Evolutionary conservation across 1,140 invertebrate genomes (phyloP), one percentile per base, ranked within the genome.

Genomic region (Philotrypesis tridentata): DNA sequence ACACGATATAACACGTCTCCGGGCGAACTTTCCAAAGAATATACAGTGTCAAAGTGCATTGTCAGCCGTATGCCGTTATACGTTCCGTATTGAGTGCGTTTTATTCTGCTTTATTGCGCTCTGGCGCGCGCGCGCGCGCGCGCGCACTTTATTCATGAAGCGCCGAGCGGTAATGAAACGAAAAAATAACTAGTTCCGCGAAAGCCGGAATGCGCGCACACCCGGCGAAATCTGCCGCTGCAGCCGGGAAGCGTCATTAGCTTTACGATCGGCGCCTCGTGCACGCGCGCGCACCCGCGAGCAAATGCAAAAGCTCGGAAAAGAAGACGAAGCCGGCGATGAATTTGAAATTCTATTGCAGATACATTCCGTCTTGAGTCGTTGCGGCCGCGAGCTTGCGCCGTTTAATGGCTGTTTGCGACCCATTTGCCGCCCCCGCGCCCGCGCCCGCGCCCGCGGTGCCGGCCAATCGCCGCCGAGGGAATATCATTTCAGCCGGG

Each of bases 311-410:
- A 88, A 84, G 86, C 79, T 73, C 40, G 80, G 85, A 85, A 74
- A 87, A 84, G 43, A 31, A 25, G 27, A 80, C 17, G 70, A 48
- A 72, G 67, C 80, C 85, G 84, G 85, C 87, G 85, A 89, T 90
- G 89, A 89, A 90, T 89, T 89, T 88, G 81, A 85, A 88, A 90
- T 90, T 90, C 87, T 86, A 89, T 86, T 88, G 84, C 85, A 72
- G 82, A 86, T 84, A 82, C 83, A 87, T 87, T 86, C 85, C 82
- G 84, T 55, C 48, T 55, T 55, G 21, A 55, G 48, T 55, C 48
- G 48, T 55, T 55, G 48, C 12, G 6, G 48, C 48, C 21, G n/a
- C n/a, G 71, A 76, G 77, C 78, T 83, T 79, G 80, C 77, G 65
- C 79, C 65, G 86, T 86, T 87, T 87, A 87, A 87, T 85, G 84